phyloP scores from a whole-genome alignment of 2,113 vertebrate species.

The Cyanoliseus patagonus region DNA sequence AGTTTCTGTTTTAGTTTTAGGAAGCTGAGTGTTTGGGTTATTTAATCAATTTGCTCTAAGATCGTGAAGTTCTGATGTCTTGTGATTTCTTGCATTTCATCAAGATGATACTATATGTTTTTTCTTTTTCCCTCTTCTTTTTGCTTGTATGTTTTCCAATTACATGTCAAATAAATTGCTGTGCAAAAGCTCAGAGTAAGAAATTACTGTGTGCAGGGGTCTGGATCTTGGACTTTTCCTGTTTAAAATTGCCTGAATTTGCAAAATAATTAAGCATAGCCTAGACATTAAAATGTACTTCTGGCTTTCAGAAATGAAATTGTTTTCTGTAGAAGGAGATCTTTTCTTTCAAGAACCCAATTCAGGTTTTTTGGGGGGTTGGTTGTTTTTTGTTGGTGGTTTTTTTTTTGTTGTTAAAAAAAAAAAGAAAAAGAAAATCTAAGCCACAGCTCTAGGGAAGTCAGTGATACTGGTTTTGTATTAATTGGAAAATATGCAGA shows the following conservation, averaged over 20 bases:
- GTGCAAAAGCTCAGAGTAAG: neutral
- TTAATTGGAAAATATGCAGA: neutral
- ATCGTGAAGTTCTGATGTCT: neutral
- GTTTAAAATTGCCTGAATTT: conserved; percentile 7
- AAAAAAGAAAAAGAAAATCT: neutral
- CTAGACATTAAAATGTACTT: neutral
- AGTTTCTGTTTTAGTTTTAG: neutral
- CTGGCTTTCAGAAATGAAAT: neutral
- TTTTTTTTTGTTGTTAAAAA: neutral
- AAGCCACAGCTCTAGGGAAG: neutral
- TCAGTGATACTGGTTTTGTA: neutral
- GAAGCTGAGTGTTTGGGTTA: neutral
- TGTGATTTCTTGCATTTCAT: neutral
- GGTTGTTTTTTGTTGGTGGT: neutral
- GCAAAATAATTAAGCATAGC: conserved; percentile 6
- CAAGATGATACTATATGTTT: neutral
- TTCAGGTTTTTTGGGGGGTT: neutral
- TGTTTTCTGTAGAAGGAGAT: neutral
- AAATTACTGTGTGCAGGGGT: neutral
- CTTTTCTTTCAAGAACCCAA: neutral
- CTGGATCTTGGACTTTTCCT: neutral
- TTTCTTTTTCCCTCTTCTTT: accelerated
- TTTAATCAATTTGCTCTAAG: neutral
- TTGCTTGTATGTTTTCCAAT: neutral
- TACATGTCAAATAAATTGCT: neutral